These are phyloP conservation scores for Paracanthobrama guichenoti DNA, from an alignment of 2,113 vertebrate species.

Conservation along the genomic window DNA sequence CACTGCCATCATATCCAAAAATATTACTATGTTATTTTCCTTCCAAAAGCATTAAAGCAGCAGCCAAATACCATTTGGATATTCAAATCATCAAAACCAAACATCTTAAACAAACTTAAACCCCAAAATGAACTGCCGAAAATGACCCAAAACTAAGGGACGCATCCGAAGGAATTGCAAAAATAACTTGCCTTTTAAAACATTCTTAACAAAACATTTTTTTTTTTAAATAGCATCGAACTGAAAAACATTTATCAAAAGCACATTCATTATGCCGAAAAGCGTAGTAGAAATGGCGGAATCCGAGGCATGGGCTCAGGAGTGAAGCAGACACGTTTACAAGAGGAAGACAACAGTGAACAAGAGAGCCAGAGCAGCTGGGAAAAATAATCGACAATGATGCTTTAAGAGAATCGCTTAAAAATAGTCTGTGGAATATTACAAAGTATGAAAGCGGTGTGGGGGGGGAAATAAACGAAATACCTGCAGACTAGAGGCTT, in stretches of 20 bases:
- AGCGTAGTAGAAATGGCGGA: slow-evolving; percentile 50
- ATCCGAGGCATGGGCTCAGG: slow-evolving; percentile 17
- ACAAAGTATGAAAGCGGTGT: neutral
- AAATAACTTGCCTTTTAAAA: neutral
- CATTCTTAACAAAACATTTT: too few relatives aligned
- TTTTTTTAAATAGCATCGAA: neutral
- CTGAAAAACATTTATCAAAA: neutral
- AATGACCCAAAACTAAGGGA: neutral
- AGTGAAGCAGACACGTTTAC: slow-evolving; percentile 49
- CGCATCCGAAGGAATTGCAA: neutral
- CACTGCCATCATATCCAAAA: slow-evolving; percentile 4
- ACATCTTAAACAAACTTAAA: neutral
- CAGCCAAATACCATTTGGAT: neutral
- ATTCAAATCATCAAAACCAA: neutral
- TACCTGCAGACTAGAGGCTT: slow-evolving; percentile 50
- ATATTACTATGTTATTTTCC: neutral
- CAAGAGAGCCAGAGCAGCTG: slow-evolving; percentile 34
- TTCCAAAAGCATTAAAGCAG: slow-evolving; percentile 4
- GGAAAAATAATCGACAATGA: slow-evolving; percentile 9
- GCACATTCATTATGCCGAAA: neutral
- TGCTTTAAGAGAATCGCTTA: slow-evolving; percentile 1
- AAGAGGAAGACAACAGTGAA: slow-evolving; percentile 45
- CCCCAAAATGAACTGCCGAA: slow-evolving; percentile 1
- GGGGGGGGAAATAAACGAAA: slow-evolving; percentile 36
- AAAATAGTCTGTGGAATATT: neutral